Conservation (phyloP, 2,797 vertebrate species). For the Myotis vivesi region DNA sequence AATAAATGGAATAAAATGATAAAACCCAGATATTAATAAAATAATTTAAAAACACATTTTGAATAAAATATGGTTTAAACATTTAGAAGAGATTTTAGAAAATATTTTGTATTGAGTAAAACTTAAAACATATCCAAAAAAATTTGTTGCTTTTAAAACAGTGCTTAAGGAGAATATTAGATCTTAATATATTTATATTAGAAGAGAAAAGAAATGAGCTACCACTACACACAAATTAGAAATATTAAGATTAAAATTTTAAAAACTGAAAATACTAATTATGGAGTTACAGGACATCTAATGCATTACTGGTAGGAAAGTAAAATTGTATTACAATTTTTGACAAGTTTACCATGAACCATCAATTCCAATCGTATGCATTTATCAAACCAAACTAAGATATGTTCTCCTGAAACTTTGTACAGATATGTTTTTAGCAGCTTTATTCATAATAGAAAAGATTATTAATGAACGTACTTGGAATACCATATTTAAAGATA, state of each 20-base stretch:
- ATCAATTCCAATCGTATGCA: background rate
- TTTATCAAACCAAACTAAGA: background rate
- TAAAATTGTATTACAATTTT: background rate
- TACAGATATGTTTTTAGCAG: background rate
- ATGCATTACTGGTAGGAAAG: background rate
- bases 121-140: background rate
- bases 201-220: background rate
- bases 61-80: background rate
- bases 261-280: background rate
- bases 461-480: background rate
- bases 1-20: background rate
- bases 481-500: background rate
- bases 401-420: background rate
- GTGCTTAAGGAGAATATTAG: background rate
- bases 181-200: background rate
- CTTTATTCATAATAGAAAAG: background rate
- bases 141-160: background rate
- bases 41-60: background rate
- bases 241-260: background rate
- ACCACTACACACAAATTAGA: background rate
- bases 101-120: background rate
- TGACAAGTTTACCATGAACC: background rate
- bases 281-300: background rate
- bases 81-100: background rate
- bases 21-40: background rate